Conservation (phyloP, 2,888 invertebrate genomes). For the Corbicula japonica region DNA sequence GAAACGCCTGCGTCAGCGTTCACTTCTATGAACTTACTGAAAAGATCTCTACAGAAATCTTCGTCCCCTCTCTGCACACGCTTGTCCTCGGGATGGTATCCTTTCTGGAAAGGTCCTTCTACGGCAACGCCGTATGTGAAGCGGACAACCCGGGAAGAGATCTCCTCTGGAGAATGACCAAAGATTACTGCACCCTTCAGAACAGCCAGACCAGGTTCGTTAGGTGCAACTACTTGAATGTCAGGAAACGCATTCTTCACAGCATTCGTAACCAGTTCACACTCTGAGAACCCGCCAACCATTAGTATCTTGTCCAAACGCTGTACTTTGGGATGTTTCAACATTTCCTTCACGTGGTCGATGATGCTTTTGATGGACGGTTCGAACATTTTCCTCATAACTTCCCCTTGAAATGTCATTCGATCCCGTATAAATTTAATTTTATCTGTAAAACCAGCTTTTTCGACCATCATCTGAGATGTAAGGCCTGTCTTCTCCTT, state of each 20-base stretch:
- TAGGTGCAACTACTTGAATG: conserved; percentile 38
- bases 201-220: conserved; percentile 53
- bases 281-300: conserved; percentile 64
- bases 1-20: conserved; percentile 37
- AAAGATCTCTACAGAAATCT: conserved; percentile 47
- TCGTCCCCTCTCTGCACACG: conserved; percentile 11
- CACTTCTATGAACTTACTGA: conserved; percentile 48
- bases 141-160: conserved; percentile 38
- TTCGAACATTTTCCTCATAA: conserved; percentile 38
- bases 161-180: conserved; percentile 45
- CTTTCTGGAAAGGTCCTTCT: conserved; percentile 20
- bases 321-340: conserved; percentile 28
- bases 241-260: conserved; percentile 31
- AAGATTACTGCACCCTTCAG: conserved; percentile 57
- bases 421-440: conserved; percentile 17
- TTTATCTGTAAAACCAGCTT: background rate
- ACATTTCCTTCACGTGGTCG: conserved; percentile 32
- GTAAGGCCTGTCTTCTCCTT: conserved; percentile 3
- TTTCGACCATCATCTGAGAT: background rate
- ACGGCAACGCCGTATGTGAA: conserved; percentile 48
- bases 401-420: conserved; percentile 21
- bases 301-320: conserved; percentile 42
- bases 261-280: conserved; percentile 10
- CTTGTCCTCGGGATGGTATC: conserved; percentile 47
- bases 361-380: conserved; percentile 40